These are phyloP conservation scores for Ricordea florida DNA, from an alignment of 92 coral and sea anemone species.

Conservation along the genomic window DNA sequence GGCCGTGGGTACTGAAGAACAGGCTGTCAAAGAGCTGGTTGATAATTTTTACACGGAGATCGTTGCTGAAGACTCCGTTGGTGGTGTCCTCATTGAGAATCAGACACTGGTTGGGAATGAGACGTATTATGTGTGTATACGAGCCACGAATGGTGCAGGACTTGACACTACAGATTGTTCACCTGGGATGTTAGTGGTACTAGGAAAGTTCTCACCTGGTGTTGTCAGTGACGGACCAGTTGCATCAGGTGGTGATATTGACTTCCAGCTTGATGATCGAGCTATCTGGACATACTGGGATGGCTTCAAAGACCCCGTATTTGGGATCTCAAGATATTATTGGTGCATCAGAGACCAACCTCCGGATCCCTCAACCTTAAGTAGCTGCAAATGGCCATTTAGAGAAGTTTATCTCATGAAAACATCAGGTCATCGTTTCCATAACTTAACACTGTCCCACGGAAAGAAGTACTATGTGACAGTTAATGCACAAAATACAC, in stretches of 20 bases:
- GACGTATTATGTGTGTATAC: slow-evolving; percentile 82
- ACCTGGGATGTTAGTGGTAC: slow-evolving; percentile 54
- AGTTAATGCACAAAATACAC: slow-evolving; percentile 79
- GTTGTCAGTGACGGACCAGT: slow-evolving; percentile 85
- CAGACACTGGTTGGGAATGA: slow-evolving; percentile 72
- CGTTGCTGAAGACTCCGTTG: slow-evolving; percentile 56
- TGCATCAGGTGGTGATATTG: slow-evolving; percentile 57
- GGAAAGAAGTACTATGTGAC: slow-evolving; percentile 87
- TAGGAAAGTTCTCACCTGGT: slow-evolving; percentile 91
- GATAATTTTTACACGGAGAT: slow-evolving; percentile 54
- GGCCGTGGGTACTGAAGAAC: slow-evolving; percentile 69
- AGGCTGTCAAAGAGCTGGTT: slow-evolving; percentile 4
- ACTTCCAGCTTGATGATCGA: slow-evolving; percentile 90
- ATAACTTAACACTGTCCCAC: slow-evolving; percentile 78
- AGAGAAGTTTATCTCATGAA: slow-evolving; percentile 46
- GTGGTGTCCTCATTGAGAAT: slow-evolving; percentile 75
- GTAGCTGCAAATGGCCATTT: slow-evolving; percentile 66
- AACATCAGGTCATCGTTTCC: slow-evolving; percentile 77
- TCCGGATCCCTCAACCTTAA: slow-evolving; percentile 17
- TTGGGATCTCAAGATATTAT: slow-evolving; percentile 71
- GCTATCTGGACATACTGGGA: slow-evolving; percentile 97
- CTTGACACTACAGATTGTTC: slow-evolving; percentile 85
- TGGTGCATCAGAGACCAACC: slow-evolving; percentile 86
- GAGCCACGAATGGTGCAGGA: slow-evolving; percentile 93
- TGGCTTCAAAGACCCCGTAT: slow-evolving; percentile 93